Base-by-base conservation (phyloP, 92 coral and sea anemone genomes). In the Epizoanthus fatuus region DNA sequence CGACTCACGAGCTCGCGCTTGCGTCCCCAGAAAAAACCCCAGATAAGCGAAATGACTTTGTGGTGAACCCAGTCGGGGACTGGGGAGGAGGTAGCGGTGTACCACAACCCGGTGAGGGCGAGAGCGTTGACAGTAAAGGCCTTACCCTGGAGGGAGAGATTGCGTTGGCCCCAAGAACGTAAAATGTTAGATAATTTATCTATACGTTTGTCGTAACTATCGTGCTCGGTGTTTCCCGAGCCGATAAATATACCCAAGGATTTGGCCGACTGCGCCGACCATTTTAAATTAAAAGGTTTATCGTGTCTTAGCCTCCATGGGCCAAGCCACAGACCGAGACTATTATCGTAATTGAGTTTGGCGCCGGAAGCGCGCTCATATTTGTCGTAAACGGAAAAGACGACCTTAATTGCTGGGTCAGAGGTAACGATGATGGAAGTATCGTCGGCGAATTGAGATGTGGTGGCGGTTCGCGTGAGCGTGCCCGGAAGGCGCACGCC, bases 321-420 rank as follows among this genome's bases (percentile, higher is more conserved):
- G 3, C 93, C 93, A 5, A 75, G 53, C 87, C 60, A 71, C 0
- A 84, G 51, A 0, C 91, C 92, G 38, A 83, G 37, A 3, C 54
- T 67, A 17, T 88, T 88, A 0, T 7, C 53, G 0, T 22, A 5
- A 5, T 88, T 74, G 0, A 91, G 63, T 6, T 79, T 72, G 0
- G 95, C 69, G 0, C 95, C 95, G 2, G 87, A 45, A 0, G 81
- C 95, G 1, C 10, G 7, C 40, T 93, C 87, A 42, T 59, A 93
- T 0, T 2, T 0, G 5, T 37, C 15, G 14, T 86, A 86, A 0
- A 55, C 35, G 0, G 29, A 4, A 10, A 86, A 92, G 9, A 35
- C 35, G 0, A 12, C 37, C 3, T 1, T 0, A 1, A 90, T 70
- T 2, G 75, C 70, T 0, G 15, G 10, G 0, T 89, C 91, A 0